These are phyloP conservation scores for Tetragonula clypearis DNA, from an alignment of 1,140 invertebrate species.

Conservation along the genomic window DNA sequence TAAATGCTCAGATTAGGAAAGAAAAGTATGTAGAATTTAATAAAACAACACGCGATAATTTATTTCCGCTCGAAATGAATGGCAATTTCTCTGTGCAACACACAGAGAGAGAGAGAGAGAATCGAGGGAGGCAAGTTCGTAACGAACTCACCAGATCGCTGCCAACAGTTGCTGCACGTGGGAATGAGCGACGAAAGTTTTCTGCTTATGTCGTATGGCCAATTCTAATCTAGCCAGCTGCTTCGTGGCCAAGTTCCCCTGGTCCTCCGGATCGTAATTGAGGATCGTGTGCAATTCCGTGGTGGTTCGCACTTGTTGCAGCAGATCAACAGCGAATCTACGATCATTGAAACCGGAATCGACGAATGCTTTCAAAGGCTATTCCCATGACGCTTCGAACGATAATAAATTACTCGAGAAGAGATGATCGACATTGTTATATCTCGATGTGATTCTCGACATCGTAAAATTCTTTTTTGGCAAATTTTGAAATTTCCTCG, in stretches of 20 bases:
- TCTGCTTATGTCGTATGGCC: slow-evolving; percentile 96
- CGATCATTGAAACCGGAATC: slow-evolving; percentile 13
- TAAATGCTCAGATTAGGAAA: no score
- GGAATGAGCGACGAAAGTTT: slow-evolving; percentile 96
- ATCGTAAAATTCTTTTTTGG: neutral
- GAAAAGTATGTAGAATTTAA: no score
- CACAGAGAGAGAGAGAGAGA: neutral
- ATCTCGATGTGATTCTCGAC: no score
- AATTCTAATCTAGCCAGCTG: slow-evolving; percentile 89
- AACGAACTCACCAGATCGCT: slow-evolving; percentile 87
- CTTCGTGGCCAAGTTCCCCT: slow-evolving; percentile 87
- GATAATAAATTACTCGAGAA: no score
- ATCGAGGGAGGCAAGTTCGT: slow-evolving; percentile 6
- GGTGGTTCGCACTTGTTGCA: slow-evolving; percentile 94
- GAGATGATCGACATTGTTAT: neutral
- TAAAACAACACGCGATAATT: no score
- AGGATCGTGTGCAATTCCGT: slow-evolving; percentile 95
- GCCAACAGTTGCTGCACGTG: slow-evolving; percentile 96
- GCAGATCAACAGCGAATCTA: slow-evolving; percentile 92
- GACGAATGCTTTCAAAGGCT: neutral
- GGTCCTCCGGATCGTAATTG: slow-evolving; percentile 90
- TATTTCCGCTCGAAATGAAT: neutral
- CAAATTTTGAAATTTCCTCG: neutral
- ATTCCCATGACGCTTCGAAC: neutral
- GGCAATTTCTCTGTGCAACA: neutral